Evolutionary conservation across 1,140 invertebrate species (phyloP), one percentile per base, ranked within the genome.

Genomic region (Drosophila jambulina): DNA sequence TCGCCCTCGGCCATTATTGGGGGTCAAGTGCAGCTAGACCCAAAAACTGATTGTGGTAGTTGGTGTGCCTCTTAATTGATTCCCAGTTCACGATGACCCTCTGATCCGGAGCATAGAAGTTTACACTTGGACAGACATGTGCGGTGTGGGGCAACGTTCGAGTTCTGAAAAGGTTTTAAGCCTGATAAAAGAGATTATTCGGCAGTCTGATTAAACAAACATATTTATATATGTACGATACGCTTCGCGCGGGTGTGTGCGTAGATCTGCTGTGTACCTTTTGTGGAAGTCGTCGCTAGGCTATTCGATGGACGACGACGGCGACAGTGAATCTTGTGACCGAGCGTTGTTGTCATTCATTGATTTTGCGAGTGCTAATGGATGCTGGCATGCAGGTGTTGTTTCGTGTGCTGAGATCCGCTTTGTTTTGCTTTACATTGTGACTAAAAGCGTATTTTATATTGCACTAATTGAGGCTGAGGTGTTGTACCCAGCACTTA

Each of bases 261-360:
- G 21, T 43, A n/a, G 23, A 57, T 65, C 29, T 56, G 67, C 8
- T 70, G 45, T 69, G 42, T 60, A 74, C 70, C 70, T 74, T 70
- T 68, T 70, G 32, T 68, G 43, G 34, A n/a, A 8, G 21, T n/a
- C 27, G 36, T 38, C n/a, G 53, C 40, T 49, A 10, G 19, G 17
- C 29, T 71, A 60, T 59, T 72, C 54, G 53, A 49, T 72, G 67
- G 69, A 71, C 29, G 17, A 36, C 49, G 49, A 34, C 49, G 29
- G 12, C 19, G 32, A 54, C 32, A 23, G 54, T 71, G 45, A 72
- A 72, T 72, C 70, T 72, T 72, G 70, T 72, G 67, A 72, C 70
- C 45, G 19, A 23, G 23, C 32, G 54, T 15, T 36, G 57, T 36
- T 71, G 69, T 72, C 68, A 72, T 34, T 72, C 43, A 72, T 72